Base-by-base conservation (phyloP, 2,888 invertebrate species). In the Agriopis marginaria region DNA sequence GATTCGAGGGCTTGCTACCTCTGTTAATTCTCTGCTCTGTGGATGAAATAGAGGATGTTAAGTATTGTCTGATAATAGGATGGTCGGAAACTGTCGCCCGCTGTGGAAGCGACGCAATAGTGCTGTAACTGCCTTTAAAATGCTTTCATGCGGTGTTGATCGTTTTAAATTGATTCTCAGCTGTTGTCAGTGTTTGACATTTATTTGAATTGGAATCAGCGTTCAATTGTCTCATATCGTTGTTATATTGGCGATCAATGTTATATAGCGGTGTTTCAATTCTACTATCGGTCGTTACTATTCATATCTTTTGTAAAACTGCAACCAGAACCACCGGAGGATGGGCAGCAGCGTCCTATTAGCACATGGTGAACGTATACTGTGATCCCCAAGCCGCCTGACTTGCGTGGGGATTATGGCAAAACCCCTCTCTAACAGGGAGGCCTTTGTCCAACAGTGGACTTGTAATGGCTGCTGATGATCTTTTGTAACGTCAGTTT, bases 21-120 rank as follows among this genome's bases (percentile, higher is more conserved):
- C 92, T 93, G 87, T 89, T 92, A 89, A 93, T 89, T 92, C 92
- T 92, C 85, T 93, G 92, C 87, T 93, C 94, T 94, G 94, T 92
- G 94, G 81, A 93, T 87, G 74, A 92, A 90, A 90, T 81, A 85
- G 70, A 85, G 75, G 66, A 67, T 66, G 77, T 80, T 80, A 77
- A 67, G 70, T 74, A 72, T 68, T 72, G 66, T 67, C 47, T 60
- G 32, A 50, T 12, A 17, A 50, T 12, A 17, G n/a, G 63, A 68
- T 54, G 44, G 55, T 56, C 59, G 81, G 79, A 82, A 82, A 75
- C 70, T 72, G 67, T 70, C 68, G 60, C 64, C 72, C 40, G 67
- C 68, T 55, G 70, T 63, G 66, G 42, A 59, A 59, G 59, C 58
- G 54, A 12, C 55, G 47, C 53, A 60, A 47, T 23, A 44, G 69